A percentile compares a stretch with the other conserved stretches of the same genome.
Evolutionary conservation across 1,140 invertebrate genomes (phyloP).

Genomic region (Steinernema feltiae): DNA sequence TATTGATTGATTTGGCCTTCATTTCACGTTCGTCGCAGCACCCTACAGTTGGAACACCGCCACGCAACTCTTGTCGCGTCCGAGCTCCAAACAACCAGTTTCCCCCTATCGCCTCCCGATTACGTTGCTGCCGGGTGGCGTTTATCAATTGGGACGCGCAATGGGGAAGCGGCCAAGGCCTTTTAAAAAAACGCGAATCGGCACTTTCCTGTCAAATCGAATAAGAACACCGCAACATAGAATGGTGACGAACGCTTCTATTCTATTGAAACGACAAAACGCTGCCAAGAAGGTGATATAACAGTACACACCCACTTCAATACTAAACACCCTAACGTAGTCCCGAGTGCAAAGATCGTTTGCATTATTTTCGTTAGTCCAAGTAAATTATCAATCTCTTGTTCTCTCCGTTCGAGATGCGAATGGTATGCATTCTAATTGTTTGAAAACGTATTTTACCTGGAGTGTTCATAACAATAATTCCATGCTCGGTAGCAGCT

Average conservation of each 20-base stretch:
- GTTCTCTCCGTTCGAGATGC: too few relatives aligned
- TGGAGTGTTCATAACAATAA: slow-evolving; percentile 77
- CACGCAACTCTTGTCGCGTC: slow-evolving; percentile 10
- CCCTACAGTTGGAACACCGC: slow-evolving; percentile 14
- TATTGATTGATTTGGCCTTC: slow-evolving; percentile 15
- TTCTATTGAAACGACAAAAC: background rate
- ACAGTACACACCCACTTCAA: background rate
- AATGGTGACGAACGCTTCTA: background rate
- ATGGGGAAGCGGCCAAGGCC: slow-evolving; percentile 9
- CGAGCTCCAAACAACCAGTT: slow-evolving; percentile 13
- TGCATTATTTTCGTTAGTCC: too few relatives aligned
- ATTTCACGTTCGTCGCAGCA: slow-evolving; percentile 13
- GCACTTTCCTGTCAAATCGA: background rate
- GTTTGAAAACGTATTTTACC: too few relatives aligned
- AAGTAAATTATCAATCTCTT: too few relatives aligned
- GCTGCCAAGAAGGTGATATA: slow-evolving; percentile 11
- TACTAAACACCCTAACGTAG: background rate
- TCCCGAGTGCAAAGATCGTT: background rate
- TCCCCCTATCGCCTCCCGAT: slow-evolving; percentile 13
- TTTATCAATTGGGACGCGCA: slow-evolving; percentile 15
- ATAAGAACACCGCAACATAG: background rate
- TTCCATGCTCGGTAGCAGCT: slow-evolving; percentile 74
- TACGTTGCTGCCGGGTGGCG: background rate
- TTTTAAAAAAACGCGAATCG: background rate
- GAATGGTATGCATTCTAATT: too few relatives aligned